Base-by-base conservation (phyloP, 2,888 invertebrate genomes). In the Hirtodrosophila alboralis region DNA sequence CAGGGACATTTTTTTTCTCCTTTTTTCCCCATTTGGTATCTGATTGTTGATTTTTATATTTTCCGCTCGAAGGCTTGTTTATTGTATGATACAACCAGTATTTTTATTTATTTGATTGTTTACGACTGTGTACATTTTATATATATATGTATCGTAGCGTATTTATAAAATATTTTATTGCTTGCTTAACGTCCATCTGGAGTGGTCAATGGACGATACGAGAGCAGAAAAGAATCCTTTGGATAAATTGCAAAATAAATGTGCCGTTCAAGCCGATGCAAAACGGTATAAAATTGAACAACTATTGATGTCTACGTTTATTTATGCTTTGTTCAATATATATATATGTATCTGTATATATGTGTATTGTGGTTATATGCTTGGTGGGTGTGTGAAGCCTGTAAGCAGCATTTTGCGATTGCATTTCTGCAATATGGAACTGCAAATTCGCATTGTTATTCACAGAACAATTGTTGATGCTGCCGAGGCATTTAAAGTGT, bases 71-170 rank as follows among this genome's bases (percentile, higher is more conserved):
- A 40, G 27, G 37, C 16, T 61, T 49, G 58, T 62, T 59, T 59
- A 38, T 59, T 61, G 40, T 49, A 30, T 51, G 44, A 48, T 57
- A 48, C 58, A 62, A 33, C 38, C 47, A 41, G 47, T 53, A 63
- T 63, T 74, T 64, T 66, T 80, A 76, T 74, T 79, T 70, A 74
- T 80, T 63, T 70, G 70, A 63, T 84, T 76, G 66, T 67, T 84
- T 64, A 67, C 62, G 62, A 51, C 33, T 60, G 53, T 68, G 56
- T 68, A 34, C 56, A 40, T 18, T 18, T 68, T 63, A 40, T 52
- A 57, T 75, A 65, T 64, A 34, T 56, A 21, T 43, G 44, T 53
- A 41, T 30, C 47, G 45, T 40, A 73, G 59, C 52, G 43, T 49
- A 57, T 57, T 54, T 59, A 54, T 52, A 45, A 45, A 36, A 52